Evolutionary conservation across 2,888 invertebrate species (phyloP), one percentile per base, ranked within the genome.

Genomic region (Drosophila nigricruria): DNA sequence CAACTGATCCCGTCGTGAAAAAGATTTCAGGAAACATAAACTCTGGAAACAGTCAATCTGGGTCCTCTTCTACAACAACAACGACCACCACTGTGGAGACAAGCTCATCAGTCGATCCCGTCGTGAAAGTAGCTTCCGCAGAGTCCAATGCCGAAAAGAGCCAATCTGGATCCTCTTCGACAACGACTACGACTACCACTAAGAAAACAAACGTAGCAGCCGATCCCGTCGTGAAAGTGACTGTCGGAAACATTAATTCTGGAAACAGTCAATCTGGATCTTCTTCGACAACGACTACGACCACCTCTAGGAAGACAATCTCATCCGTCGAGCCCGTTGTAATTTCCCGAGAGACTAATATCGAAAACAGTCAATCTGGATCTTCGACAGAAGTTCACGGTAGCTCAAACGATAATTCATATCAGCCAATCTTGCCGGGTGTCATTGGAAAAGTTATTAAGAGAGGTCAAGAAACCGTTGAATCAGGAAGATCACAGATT

Each of bases 371-470:
- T 14, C 49, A 64, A 3, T 58, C 70, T 9, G 45, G 34, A 5
- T 30, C 53, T 9, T 8, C 23, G 3, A 43, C 3, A 14, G 14
- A 16, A 8, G 23, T 3, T 14, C 14, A 8, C 8, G 40, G 20
- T 8, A 10, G 3, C 16, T 47, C 9, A 47, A 27, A 9, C 25
- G n/a, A 45, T 27, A 9, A 58, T 45, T 14, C 23, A 2, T 34
- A 70, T 49, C 54, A 47, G 3, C 58, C 62, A 32, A 45, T 30
- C 5, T 1, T 61, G 16, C 63, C 72, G 0, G 75, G 63, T 5
- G 63, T 72, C 8, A 64, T 64, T 50, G 73, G 78, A 42, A 72
- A 42, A 27, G 36, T 73, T n/a, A 67, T 77, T 20, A 58, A 16
- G 36, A 60, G 53, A 16, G 68, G 32, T 16, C 73, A 65, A 18